Percentiles rank a stretch among this genome's conserved stretches.
phyloP scores from a whole-genome alignment of 64 coral and sea anemone genomes.

The Anthopleura sola region DNA sequence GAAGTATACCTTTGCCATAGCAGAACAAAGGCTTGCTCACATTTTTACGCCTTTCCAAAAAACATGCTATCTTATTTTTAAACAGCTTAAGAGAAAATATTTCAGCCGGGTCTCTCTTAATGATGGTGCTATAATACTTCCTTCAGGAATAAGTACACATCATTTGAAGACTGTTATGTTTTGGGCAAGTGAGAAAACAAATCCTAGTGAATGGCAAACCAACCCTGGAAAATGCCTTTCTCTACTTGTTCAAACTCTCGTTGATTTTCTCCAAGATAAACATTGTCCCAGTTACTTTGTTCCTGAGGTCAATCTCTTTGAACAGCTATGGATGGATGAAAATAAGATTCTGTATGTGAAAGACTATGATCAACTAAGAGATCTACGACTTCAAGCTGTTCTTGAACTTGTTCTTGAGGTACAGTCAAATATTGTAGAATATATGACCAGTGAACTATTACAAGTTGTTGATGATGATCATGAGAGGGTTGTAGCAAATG shows the following conservation, averaged over 20 bases:
- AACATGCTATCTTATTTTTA: conserved; percentile 55
- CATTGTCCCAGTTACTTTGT: conserved; percentile 56
- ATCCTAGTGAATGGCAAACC: conserved; percentile 24
- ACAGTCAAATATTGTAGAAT: conserved; percentile 41
- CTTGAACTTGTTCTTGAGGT: conserved; percentile 44
- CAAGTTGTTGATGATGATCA: conserved; percentile 52
- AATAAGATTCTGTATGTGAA: conserved; percentile 34
- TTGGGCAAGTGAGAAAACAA: conserved; percentile 34
- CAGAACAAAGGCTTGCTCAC: conserved; percentile 47
- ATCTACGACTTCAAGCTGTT: conserved; percentile 15
- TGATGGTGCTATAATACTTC: conserved; percentile 30
- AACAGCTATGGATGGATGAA: conserved; percentile 34
- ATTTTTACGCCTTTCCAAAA: conserved; percentile 45
- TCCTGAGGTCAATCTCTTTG: conserved; percentile 57
- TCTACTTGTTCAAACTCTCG: conserved; percentile 32
- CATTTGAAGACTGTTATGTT: conserved; percentile 60
- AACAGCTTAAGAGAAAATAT: conserved; percentile 60
- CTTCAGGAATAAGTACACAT: conserved; percentile 49
- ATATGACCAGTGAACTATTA: conserved; percentile 45
- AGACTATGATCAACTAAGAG: conserved; percentile 35
- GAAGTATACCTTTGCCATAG: conserved; percentile 66
- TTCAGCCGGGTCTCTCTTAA: conserved; percentile 29
- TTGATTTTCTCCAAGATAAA: conserved; percentile 43
- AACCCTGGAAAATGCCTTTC: conserved; percentile 43
- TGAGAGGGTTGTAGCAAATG: conserved; percentile 34